Evolutionary conservation across 2,888 invertebrate genomes (phyloP), one percentile per base, ranked within the genome.

Genomic region (Tetanocera ferruginea): DNA sequence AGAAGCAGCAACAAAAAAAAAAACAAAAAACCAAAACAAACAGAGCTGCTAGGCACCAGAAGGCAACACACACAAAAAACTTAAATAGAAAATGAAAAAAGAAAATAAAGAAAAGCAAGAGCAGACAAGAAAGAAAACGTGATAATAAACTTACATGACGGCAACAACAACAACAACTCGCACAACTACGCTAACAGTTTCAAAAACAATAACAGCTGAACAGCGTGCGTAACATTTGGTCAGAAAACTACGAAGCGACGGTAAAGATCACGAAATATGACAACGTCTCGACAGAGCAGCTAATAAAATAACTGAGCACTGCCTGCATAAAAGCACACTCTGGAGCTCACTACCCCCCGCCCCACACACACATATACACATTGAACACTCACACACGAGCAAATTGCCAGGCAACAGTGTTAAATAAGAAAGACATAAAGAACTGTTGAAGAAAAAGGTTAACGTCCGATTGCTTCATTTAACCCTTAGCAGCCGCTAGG

Each of bases 161-260:
- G 31, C 76, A 64, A 34, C 64, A 64, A 31, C 64, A 37, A 17
- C 31, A 37, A 60, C 57, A 43, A 70, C 23, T 49, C 19, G 51
- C 17, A n/a, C 25, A 62, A 28, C 69, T n/a, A 76, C 49, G 70
- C 34, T 49, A n/a, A 70, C 51, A 76, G 14, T 25, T 28, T 25
- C 11, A 60, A 49, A 51, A 43, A 43, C 14, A 43, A 43, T 43
- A 11, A 11, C 1, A 43, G 14, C 2, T 11, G 14, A 43, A 43
- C 14, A 14, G 43, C 11, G 11, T 43, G 43, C 11, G 11, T 43
- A 43, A 43, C 43, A 43, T 43, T 43, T 43, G 43, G 43, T 43
- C 43, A 43, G 14, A 14, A 43, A 43, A 43, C 43, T 43, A 14
- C 6, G 43, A 11, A 6, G 1, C 11, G 3, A 43, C 14, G 43